These are phyloP conservation scores for Sabatieria punctata DNA, from an alignment of 2,888 invertebrate species.

Conservation along the genomic window DNA sequence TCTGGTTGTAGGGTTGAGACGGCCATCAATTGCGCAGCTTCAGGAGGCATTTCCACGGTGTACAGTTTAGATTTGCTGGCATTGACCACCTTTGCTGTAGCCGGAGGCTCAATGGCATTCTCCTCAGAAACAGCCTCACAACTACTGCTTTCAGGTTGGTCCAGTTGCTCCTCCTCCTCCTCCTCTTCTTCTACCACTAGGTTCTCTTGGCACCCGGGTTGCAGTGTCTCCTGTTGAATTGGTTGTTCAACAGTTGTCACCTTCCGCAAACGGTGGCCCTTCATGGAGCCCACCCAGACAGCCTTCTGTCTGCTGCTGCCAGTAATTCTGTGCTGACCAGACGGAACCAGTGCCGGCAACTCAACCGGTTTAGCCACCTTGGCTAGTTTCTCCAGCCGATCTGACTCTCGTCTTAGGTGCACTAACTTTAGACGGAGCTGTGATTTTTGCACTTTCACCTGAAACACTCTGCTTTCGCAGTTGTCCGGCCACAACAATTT, in stretches of 20 bases:
- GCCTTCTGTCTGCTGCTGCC: too few relatives aligned
- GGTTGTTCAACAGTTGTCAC: not conserved
- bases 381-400: conserved; percentile 17
- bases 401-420: conserved; percentile 15
- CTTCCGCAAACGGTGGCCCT: not conserved
- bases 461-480: too few relatives aligned
- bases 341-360: too few relatives aligned
- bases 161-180: conserved; percentile 2
- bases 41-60: too few relatives aligned
- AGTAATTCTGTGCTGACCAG: too few relatives aligned
- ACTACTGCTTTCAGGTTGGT: not conserved
- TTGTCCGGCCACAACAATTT: too few relatives aligned
- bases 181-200: not conserved
- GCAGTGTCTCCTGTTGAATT: not conserved
- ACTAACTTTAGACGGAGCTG: conserved; percentile 17
- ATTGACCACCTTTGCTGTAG: too few relatives aligned
- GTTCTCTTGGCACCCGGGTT: not conserved
- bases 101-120: not conserved
- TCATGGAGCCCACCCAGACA: conserved; percentile 9
- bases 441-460: conserved; percentile 19
- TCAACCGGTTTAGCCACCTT: conserved; percentile 10
- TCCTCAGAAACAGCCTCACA: not conserved
- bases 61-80: too few relatives aligned
- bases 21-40: too few relatives aligned
- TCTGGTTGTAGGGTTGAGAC: too few relatives aligned